Evolutionary conservation across 2,797 vertebrate genomes (phyloP), one percentile per base, ranked within the genome.

Genomic region (Hoplostethus atlanticus): DNA sequence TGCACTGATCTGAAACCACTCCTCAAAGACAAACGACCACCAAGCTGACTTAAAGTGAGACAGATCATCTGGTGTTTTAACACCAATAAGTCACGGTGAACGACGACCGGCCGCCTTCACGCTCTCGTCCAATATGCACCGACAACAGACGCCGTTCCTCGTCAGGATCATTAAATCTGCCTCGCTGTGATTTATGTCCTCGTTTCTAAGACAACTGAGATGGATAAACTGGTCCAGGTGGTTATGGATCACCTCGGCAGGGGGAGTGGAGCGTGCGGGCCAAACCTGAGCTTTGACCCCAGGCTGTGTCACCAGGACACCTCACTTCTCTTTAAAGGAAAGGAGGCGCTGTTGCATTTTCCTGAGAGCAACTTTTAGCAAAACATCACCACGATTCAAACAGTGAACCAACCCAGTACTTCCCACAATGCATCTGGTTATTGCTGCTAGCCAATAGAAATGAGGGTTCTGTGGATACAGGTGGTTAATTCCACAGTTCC

Each of bases 61-160:
- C 42, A 11, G 48, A 80, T 46, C 56, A 11, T 54, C 38, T 59
- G 46, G 21, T 38, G 4, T 46, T 42, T 54, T 7, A 0, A 5
- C 2, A 21, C 31, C 72, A 71, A 72, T 75, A 31, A 69, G 38
- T 69, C 73, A 47, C 40, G 40, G 40, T 34, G 64, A 55, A 17
- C 6, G 12, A 64, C 16, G 46, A 47, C 11, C 15, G 25, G 3
- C 2, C 1, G 6, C 25, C 59, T 6, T 6, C 34, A 5, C 34
- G 4, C 31, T 54, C 40, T 2, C 3, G 16, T 4, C 52, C 62
- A 11, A 71, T 71, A 28, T 46, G 2, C 5, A 16, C 11, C 25
- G n/a, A 56, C 44, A 6, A 53, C 56, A 46, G 62, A 44, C 46
- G 7, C 2, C 0, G 13, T n/a, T 5, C 7, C 46, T 71, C 52